Conservation (phyloP, 1,140 invertebrate genomes). For the Penaeus chinensis region DNA sequence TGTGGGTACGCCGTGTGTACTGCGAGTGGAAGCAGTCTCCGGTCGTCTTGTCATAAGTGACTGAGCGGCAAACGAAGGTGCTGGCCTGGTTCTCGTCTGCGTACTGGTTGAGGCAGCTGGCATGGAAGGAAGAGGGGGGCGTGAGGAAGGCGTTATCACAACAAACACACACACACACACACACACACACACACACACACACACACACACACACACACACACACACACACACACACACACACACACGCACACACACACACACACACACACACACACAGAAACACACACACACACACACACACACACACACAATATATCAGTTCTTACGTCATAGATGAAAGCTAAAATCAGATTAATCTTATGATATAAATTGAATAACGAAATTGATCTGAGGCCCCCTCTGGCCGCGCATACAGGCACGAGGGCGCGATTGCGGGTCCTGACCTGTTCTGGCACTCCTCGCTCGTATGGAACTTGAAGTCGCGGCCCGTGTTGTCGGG, state of each 20-base stretch:
- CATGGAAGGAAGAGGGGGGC: background rate
- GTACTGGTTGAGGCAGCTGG: slow-evolving; percentile 86
- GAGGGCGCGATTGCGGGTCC: background rate
- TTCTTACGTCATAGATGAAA: too few relatives aligned
- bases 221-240: too few relatives aligned
- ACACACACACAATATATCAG: too few relatives aligned
- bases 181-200: background rate
- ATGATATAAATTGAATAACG: too few relatives aligned
- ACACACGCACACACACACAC: too few relatives aligned
- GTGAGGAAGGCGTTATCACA: background rate
- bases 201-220: background rate
- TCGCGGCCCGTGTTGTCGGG: slow-evolving; percentile 72
- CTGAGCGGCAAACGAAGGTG: slow-evolving; percentile 86
- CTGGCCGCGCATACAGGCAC: too few relatives aligned
- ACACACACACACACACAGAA: too few relatives aligned
- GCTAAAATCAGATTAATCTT: too few relatives aligned
- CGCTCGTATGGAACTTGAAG: slow-evolving; percentile 75
- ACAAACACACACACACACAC: background rate
- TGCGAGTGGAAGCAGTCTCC: slow-evolving; percentile 83
- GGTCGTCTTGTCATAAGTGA: slow-evolving; percentile 81
- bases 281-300: too few relatives aligned
- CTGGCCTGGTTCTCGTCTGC: slow-evolving; percentile 40
- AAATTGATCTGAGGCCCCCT: too few relatives aligned
- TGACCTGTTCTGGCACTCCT: slow-evolving; percentile 86
- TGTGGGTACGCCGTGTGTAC: slow-evolving; percentile 86